Conservation (phyloP, 2,113 vertebrate genomes). For the Melanerpes aurifrons region DNA sequence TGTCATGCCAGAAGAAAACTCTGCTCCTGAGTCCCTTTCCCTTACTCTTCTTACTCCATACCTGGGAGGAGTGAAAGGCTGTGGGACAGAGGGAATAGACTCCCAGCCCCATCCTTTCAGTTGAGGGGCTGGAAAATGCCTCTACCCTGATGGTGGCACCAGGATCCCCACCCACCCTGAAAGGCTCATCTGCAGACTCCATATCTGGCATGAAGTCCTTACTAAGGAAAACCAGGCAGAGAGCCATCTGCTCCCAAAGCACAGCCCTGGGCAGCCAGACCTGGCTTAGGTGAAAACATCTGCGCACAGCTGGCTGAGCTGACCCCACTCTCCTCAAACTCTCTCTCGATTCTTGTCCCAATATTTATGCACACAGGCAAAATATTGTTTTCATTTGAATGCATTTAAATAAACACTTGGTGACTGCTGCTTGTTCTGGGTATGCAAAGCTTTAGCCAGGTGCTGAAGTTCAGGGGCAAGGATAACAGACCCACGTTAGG, state of each 20-base stretch:
- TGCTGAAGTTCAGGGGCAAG: background rate
- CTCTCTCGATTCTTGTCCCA: background rate
- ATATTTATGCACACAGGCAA: background rate
- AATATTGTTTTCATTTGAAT: background rate
- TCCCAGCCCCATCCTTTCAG: background rate
- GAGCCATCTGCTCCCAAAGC: background rate
- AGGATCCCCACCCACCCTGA: too few species aligned
- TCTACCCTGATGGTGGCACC: background rate
- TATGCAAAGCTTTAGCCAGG: background rate
- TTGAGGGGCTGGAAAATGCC: fast-evolving
- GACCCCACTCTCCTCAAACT: background rate
- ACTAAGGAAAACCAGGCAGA: background rate
- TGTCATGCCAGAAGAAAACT: background rate
- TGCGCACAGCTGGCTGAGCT: background rate
- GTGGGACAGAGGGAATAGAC: background rate
- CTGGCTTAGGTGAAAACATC: fast-evolving
- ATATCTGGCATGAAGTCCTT: background rate
- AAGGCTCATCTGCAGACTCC: background rate
- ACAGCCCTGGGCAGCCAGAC: background rate
- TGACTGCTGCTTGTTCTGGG: background rate
- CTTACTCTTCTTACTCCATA: background rate
- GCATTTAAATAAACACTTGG: background rate
- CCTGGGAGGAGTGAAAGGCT: background rate
- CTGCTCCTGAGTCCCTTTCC: background rate
- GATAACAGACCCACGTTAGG: background rate